A percentile compares a stretch with the other conserved stretches of the same genome.
These are phyloP conservation scores for Borostomias antarcticus DNA, from an alignment of 2,797 vertebrate species.

Conservation along the genomic window DNA sequence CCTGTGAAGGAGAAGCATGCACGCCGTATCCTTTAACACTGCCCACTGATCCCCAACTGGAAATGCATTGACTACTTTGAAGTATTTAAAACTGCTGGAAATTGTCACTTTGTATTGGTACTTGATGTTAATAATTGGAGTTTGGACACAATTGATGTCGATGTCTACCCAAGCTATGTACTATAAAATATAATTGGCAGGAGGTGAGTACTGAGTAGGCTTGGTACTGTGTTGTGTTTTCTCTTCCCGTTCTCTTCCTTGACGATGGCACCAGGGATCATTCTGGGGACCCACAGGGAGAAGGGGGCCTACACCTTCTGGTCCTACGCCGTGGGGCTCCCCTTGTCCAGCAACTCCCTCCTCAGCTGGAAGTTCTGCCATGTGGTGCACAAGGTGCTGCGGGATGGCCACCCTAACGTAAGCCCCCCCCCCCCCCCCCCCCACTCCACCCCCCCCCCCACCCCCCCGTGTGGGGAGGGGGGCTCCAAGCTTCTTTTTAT, in stretches of 20 bases:
- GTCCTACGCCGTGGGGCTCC: slow-evolving; percentile 93
- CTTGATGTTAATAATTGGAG: no score
- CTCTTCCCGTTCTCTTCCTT: slow-evolving; percentile 69
- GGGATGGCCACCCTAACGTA: slow-evolving; percentile 93
- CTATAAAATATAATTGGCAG: neutral
- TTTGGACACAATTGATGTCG: no score
- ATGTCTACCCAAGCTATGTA: no score
- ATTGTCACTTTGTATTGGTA: no score
- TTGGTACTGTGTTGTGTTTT: neutral
- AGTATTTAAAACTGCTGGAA: no score
- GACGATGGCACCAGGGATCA: slow-evolving; percentile 84
- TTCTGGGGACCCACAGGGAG: slow-evolving; percentile 93
- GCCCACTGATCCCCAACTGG: neutral
- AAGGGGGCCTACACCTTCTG: slow-evolving; percentile 98
- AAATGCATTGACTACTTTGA: neutral
- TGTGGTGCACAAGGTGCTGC: slow-evolving; percentile 93
- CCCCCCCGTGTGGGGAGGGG: no score
- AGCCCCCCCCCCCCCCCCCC: slow-evolving; percentile 53
- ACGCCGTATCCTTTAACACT: slow-evolving; percentile 89
- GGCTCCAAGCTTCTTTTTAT: no score
- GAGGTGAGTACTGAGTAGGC: neutral
- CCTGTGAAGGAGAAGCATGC: slow-evolving; percentile 98
- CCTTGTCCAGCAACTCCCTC: slow-evolving; percentile 89
- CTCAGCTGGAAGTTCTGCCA: slow-evolving; percentile 99
- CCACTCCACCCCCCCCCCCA: no score